phyloP scores from a whole-genome alignment of 2,113 vertebrate genomes.

The Gallinago paraguaiae region DNA sequence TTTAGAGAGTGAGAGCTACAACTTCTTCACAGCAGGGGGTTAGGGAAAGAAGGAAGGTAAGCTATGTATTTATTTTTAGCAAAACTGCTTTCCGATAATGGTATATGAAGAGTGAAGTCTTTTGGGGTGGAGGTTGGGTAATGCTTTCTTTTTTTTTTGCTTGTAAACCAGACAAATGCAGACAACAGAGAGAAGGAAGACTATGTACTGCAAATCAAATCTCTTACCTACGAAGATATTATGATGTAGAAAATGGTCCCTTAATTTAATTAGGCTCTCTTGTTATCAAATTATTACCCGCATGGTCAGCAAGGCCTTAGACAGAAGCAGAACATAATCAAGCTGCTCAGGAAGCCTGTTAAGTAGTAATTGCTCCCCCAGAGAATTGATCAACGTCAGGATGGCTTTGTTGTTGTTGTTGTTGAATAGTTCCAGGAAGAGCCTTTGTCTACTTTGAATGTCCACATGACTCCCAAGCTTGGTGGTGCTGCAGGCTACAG shows the following conservation, averaged over 20 bases:
- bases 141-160: neutral
- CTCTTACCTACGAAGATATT: constrained; percentile 76
- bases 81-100: neutral
- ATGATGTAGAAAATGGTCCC: constrained; percentile 89
- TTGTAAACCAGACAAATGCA: constrained; percentile 12
- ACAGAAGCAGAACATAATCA: constrained; percentile 84
- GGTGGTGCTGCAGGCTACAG: neutral
- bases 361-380: constrained; percentile 86
- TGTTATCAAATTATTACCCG: constrained; percentile 89
- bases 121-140: neutral
- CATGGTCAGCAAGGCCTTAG: constrained; percentile 78
- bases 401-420: constrained; percentile 16
- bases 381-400: constrained; percentile 74
- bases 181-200: constrained; percentile 29
- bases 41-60: neutral
- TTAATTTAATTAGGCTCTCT: constrained; percentile 92
- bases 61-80: neutral
- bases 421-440: constrained; percentile 2
- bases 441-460: neutral
- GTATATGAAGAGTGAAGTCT: neutral
- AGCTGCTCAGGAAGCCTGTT: constrained; percentile 87
- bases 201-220: constrained; percentile 57
- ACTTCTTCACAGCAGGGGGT: neutral
- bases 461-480: neutral
- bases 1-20: neutral